Evolutionary conservation across 30 jellyfish, hydroid and myxozoan species (phyloP).

Genomic region (Aurelia sp.): DNA sequence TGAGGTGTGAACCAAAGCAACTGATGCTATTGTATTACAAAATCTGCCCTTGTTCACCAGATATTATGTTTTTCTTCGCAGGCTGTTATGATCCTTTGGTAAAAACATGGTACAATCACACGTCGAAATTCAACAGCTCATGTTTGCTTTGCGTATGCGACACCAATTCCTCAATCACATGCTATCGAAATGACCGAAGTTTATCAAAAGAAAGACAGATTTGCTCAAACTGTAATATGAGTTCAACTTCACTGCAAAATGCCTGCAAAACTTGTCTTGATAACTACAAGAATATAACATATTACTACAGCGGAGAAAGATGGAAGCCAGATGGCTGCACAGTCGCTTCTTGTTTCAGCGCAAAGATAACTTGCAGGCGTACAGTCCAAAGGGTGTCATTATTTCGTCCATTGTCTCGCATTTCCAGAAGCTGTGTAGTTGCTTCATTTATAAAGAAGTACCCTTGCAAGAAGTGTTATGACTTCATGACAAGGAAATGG

Average conservation of each 20-base stretch:
- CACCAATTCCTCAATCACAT: conserved; percentile 18
- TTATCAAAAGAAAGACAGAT: neutral
- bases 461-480: conserved; percentile 9
- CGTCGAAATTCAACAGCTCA: neutral
- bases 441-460: neutral
- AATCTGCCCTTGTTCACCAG: no score
- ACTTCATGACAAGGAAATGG: neutral
- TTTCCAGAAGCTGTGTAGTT: neutral
- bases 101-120: neutral
- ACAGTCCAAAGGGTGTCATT: neutral
- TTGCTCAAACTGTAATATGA: conserved; percentile 24
- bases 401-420: neutral
- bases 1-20: no score
- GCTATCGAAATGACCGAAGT: conserved; percentile 17
- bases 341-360: neutral
- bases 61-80: neutral
- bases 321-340: conserved; percentile 36
- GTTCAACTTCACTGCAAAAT: neutral
- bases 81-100: conserved; percentile 4
- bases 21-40: no score
- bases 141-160: conserved; percentile 16
- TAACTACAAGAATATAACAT: neutral
- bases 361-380: neutral
- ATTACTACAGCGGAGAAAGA: neutral
- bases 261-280: conserved; percentile 33